Evolutionary conservation across 2,797 vertebrate genomes (phyloP).

Genomic region (Hydrophis major): DNA sequence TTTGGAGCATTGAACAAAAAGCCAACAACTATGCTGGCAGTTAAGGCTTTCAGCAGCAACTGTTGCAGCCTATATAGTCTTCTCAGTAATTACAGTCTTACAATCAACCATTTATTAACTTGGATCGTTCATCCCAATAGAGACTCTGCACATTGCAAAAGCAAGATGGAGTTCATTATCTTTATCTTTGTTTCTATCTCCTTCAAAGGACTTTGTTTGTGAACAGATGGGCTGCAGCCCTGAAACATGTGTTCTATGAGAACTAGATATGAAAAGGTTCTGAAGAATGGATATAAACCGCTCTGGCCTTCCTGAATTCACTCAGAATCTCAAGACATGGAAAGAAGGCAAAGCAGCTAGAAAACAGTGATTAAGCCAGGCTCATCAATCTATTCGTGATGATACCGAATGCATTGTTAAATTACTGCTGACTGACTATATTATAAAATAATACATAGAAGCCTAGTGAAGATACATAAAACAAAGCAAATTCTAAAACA

Average conservation of each 20-base stretch:
- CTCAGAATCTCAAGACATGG: neutral
- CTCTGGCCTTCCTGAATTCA: accelerated
- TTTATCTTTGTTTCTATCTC: neutral
- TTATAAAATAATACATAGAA: neutral
- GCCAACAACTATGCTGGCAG: neutral
- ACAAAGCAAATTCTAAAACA: neutral
- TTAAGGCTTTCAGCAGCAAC: neutral
- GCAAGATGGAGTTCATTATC: neutral
- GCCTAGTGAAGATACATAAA: neutral
- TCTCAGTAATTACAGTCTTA: neutral
- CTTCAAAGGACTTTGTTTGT: neutral
- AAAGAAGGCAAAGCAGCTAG: neutral
- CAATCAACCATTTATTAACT: neutral
- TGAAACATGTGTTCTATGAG: neutral
- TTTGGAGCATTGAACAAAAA: neutral
- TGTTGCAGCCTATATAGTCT: neutral
- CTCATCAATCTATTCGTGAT: neutral
- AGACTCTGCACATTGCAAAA: neutral
- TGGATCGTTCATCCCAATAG: neutral
- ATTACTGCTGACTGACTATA: neutral
- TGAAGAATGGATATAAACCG: neutral
- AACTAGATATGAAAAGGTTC: neutral
- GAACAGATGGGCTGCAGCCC: neutral
- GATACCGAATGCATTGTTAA: neutral
- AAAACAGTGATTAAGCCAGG: neutral